These are phyloP conservation scores for Zalophus californianus DNA, from an alignment of 2,797 vertebrate species.

Conservation along the genomic window DNA sequence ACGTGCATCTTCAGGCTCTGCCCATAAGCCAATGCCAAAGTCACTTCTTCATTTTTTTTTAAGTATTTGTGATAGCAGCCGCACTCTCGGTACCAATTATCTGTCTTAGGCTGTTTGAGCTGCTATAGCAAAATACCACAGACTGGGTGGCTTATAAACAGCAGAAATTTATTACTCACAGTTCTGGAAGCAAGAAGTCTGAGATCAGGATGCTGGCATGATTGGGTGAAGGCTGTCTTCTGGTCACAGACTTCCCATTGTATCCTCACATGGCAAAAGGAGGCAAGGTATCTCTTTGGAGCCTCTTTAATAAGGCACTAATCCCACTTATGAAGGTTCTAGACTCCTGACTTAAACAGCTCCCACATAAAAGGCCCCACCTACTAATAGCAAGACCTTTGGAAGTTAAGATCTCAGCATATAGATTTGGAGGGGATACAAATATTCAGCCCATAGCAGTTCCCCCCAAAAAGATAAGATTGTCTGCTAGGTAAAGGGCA, in stretches of 20 bases:
- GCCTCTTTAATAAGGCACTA: background rate
- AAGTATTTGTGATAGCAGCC: background rate
- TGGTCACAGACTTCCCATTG: background rate
- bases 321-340: background rate
- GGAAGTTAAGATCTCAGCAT: background rate
- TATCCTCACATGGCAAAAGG: background rate
- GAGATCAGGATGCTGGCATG: background rate
- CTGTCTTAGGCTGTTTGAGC: background rate
- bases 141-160: background rate
- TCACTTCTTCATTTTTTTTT: background rate
- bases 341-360: background rate
- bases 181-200: background rate
- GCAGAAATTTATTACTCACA: background rate
- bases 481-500: background rate
- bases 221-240: background rate
- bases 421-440: background rate
- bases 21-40: background rate
- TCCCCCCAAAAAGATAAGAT: background rate
- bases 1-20: background rate
- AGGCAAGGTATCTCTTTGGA: background rate
- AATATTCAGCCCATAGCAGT: background rate
- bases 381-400: background rate
- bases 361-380: background rate
- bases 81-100: background rate
- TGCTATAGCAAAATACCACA: background rate